Percentiles rank a stretch among this genome's conserved stretches.
Evolutionary conservation across 1,140 invertebrate species (phyloP).

Genomic region (Hypothenemus hampei): DNA sequence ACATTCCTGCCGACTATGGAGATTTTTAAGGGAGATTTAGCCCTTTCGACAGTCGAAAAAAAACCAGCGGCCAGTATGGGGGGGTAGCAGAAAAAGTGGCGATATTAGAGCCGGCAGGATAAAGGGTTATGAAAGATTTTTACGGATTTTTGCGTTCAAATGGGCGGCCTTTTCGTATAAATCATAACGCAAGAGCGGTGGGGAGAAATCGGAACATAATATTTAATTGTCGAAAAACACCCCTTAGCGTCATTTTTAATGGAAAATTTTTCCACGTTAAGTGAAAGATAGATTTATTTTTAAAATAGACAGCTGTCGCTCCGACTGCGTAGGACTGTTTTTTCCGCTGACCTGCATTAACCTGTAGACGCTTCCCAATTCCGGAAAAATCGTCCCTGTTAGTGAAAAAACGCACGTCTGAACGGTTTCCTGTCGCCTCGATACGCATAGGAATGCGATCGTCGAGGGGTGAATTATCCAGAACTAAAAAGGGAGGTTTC

Average conservation of each 20-base stretch:
- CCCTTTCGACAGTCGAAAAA: too few species aligned
- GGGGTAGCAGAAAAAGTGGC: conserved; percentile 20
- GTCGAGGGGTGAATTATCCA: too few species aligned
- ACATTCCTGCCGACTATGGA: conserved; percentile 26
- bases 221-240: too few species aligned
- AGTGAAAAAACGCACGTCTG: conserved; percentile 15
- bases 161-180: conserved; percentile 23
- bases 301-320: too few species aligned
- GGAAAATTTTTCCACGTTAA: too few species aligned
- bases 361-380: conserved; percentile 16
- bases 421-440: conserved; percentile 10
- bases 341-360: conserved; percentile 16
- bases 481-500: too few species aligned
- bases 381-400: conserved; percentile 18
- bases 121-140: conserved; percentile 28
- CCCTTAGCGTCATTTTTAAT: too few species aligned
- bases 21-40: conserved; percentile 27
- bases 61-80: conserved; percentile 1
- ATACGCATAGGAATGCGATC: conserved; percentile 25
- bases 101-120: conserved; percentile 26
- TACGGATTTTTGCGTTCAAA: conserved; percentile 24
- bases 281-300: too few species aligned
- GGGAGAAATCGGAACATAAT: too few species aligned
- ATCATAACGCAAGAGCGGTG: too few species aligned
- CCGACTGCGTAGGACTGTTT: not conserved